phyloP scores from a whole-genome alignment of 64 coral and sea anemone species.

The Montipora capricornis region DNA sequence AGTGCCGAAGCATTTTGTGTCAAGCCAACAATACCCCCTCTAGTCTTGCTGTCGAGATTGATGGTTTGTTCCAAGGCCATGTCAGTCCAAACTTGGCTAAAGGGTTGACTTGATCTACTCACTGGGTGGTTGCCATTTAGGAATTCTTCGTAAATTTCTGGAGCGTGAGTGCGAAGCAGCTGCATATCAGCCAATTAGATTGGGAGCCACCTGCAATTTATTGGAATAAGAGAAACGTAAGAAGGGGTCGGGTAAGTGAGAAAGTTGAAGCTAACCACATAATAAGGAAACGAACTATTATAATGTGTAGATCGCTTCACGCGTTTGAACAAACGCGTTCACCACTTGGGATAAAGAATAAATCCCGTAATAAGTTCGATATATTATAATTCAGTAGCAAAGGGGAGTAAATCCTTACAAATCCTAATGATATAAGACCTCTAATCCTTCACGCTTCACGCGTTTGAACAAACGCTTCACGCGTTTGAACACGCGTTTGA shows the following conservation, averaged over 20 bases:
- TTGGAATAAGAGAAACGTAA: slow-evolving; percentile 30
- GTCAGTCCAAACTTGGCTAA: slow-evolving; percentile 16
- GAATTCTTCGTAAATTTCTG: slow-evolving; percentile 12
- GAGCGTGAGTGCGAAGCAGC: slow-evolving; percentile 1
- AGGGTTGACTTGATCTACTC: slow-evolving; percentile 35
- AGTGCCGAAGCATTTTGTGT: slow-evolving; percentile 3
- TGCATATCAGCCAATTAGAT: slow-evolving; percentile 38
- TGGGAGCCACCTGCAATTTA: slow-evolving; percentile 37
- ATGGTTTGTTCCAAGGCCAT: slow-evolving; percentile 52
- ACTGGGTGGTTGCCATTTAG: slow-evolving; percentile 11
- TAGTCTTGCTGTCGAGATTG: slow-evolving; percentile 25
- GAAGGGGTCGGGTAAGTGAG: slow-evolving; percentile 7
- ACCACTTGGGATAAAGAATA: no score
- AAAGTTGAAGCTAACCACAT: neutral
- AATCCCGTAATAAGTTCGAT: no score
- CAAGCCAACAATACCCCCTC: slow-evolving; percentile 29
- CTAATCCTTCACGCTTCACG: no score
- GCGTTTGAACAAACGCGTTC: no score
- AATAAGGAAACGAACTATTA: no score
- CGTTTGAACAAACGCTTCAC: no score
- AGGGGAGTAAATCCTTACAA: no score
- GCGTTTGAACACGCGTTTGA: no score
- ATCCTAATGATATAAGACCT: no score
- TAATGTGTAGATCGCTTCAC: no score
- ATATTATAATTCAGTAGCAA: no score